phyloP scores from a whole-genome alignment of 2,888 invertebrate genomes.

The Polyommatus iphigenia region DNA sequence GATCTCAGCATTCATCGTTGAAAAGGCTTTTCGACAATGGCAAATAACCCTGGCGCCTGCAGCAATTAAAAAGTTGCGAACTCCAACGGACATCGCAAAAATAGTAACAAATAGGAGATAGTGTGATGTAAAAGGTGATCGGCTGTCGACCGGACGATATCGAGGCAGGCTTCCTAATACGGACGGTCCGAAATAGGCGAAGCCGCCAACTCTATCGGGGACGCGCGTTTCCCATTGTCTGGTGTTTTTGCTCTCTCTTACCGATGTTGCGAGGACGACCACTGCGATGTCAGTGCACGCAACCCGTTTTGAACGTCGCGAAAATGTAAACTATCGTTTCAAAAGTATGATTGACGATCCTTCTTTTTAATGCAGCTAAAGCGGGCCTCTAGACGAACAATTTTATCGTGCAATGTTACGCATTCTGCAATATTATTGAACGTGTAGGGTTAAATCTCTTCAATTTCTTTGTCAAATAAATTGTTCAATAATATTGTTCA shows the following conservation, averaged over 20 bases:
- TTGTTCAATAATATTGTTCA: too few species aligned
- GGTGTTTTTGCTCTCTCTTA: slow-evolving; percentile 51
- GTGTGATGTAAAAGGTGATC: slow-evolving; percentile 55
- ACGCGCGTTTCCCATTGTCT: slow-evolving; percentile 71
- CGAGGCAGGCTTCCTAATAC: slow-evolving; percentile 78
- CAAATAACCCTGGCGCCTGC: neutral
- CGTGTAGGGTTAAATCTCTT: too few species aligned
- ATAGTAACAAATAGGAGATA: slow-evolving; percentile 34
- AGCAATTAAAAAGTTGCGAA: neutral
- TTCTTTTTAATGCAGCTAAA: too few species aligned
- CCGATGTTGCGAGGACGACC: slow-evolving; percentile 57
- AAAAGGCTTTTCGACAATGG: too few species aligned
- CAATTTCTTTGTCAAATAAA: too few species aligned
- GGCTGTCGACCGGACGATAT: slow-evolving; percentile 63
- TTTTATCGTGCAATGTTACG: too few species aligned
- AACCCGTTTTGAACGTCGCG: slow-evolving; percentile 39
- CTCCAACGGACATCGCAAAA: slow-evolving; percentile 13
- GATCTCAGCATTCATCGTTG: neutral
- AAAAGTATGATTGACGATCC: neutral
- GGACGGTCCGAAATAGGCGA: slow-evolving; percentile 75
- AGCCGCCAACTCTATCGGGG: slow-evolving; percentile 61
- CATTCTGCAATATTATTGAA: too few species aligned
- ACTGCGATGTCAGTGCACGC: slow-evolving; percentile 47
- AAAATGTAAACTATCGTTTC: neutral
- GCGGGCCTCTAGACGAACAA: too few species aligned